Evolutionary conservation across 1,140 invertebrate genomes (phyloP), one percentile per base, ranked within the genome.

Genomic region (Scaptomyza graminum): DNA sequence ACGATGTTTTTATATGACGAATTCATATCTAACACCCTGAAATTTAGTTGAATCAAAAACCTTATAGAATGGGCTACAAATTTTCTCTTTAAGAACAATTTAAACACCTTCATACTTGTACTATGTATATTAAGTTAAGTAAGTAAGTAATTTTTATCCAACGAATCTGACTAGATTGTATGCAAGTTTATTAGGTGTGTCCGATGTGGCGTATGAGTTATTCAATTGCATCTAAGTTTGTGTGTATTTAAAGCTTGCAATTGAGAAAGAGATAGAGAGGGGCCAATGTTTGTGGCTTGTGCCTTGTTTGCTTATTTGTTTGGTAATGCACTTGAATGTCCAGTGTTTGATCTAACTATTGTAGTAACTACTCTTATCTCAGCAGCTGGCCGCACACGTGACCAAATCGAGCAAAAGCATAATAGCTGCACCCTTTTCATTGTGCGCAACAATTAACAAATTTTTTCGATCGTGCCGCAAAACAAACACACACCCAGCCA

Each of bases 391-490:
- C 54, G 60, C 72, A 76, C 80, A 84, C 81, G 80, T 83, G 80
- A 83, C 80, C 80, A 65, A 69, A 75, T 51, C 51, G 25, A 68
- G 63, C 59, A 65, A 50, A 67, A 41, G 61, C 76, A 80, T 65
- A 82, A 75, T 59, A 50, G 73, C 79, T 85, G 82, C 81, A 84
- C 80, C 81, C 80, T 76, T 84, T 76, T 80, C 3, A n/a, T 37
- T 64, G 57, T 31, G 65, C 31, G 37, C 37, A 80, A 80, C 77
- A 85, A 84, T 84, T 84, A 85, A 74, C 76, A 75, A 74, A 76
- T 66, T 54, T 56, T 47, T 63, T 76, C 57, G 82, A 68, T 84
- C 82, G 81, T 85, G 81, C 82, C 74, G 66, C 66, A 41, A 41
- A 41, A 9, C 31, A 43, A 55, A 22, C 51, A 54, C 7, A 25